Percentiles rank a stretch among this genome's conserved stretches.
Evolutionary conservation across 2,797 vertebrate species (phyloP).

Genomic region (Megaceryle alcyon): DNA sequence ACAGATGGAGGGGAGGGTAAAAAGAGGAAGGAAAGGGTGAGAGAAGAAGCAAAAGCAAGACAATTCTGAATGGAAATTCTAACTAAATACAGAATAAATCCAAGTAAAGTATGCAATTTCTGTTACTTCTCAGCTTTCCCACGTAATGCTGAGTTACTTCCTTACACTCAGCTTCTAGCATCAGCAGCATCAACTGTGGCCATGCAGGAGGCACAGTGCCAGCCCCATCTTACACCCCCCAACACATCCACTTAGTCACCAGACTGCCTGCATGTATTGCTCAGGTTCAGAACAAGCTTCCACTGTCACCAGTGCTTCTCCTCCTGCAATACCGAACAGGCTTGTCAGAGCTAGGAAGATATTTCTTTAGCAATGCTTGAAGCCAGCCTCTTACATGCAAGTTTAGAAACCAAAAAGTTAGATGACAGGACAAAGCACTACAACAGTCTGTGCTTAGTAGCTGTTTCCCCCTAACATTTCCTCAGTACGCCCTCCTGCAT

Average conservation of each 20-base stretch:
- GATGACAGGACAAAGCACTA: not conserved
- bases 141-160: fast-evolving
- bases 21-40: not conserved
- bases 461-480: not conserved
- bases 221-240: not conserved
- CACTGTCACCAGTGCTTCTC: not conserved
- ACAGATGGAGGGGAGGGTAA: not conserved
- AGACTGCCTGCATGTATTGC: fast-evolving
- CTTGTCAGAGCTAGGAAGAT: not conserved
- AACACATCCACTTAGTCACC: not conserved
- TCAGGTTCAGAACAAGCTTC: not conserved
- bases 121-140: not conserved
- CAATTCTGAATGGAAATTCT: not conserved
- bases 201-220: not conserved
- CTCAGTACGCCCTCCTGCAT: not conserved
- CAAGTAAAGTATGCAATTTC: not conserved
- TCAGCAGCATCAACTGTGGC: not conserved
- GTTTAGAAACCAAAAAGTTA: not conserved
- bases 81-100: not conserved
- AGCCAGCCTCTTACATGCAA: not conserved
- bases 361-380: not conserved
- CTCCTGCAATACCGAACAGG: not conserved
- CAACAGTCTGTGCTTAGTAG: fast-evolving
- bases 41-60: not conserved
- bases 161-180: not conserved